A percentile compares a stretch with the other conserved stretches of the same genome.
Evolutionary conservation across 2,113 vertebrate genomes (phyloP).

Genomic region (Baryphthengus martii): DNA sequence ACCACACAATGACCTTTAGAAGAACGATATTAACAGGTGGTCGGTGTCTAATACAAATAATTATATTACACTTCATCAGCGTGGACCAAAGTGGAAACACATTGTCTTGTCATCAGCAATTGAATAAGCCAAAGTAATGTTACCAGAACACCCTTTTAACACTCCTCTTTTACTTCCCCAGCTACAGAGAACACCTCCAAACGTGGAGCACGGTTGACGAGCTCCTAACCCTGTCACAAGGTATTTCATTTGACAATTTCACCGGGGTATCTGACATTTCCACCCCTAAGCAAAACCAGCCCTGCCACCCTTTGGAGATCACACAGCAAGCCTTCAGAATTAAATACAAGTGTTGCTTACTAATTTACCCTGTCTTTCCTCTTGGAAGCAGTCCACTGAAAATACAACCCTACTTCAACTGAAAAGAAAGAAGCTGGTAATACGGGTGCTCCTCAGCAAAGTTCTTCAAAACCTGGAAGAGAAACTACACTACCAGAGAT

Average conservation of each 20-base stretch:
- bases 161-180: background rate
- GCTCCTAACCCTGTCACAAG: background rate
- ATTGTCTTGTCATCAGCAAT: constrained; percentile 84
- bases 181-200: background rate
- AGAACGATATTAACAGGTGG: constrained; percentile 92
- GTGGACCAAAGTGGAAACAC: constrained; percentile 71
- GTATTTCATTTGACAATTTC: background rate
- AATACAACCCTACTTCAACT: background rate
- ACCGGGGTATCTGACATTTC: background rate
- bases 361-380: background rate
- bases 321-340: background rate
- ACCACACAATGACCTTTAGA: constrained; percentile 80
- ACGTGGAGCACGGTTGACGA: background rate
- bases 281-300: background rate
- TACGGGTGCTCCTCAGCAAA: constrained; percentile 6
- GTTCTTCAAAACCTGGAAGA: constrained; percentile 10
- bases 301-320: background rate
- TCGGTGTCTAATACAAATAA: constrained; percentile 73
- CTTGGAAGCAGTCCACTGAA: background rate
- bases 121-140: constrained; percentile 37
- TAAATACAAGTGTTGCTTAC: background rate
- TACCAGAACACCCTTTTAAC: background rate
- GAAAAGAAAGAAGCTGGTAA: background rate
- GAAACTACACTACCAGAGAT: constrained; percentile 45
- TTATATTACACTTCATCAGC: constrained; percentile 78